Evolutionary conservation across 2,113 vertebrate genomes (phyloP).

Genomic region (Sturnira hondurensis): DNA sequence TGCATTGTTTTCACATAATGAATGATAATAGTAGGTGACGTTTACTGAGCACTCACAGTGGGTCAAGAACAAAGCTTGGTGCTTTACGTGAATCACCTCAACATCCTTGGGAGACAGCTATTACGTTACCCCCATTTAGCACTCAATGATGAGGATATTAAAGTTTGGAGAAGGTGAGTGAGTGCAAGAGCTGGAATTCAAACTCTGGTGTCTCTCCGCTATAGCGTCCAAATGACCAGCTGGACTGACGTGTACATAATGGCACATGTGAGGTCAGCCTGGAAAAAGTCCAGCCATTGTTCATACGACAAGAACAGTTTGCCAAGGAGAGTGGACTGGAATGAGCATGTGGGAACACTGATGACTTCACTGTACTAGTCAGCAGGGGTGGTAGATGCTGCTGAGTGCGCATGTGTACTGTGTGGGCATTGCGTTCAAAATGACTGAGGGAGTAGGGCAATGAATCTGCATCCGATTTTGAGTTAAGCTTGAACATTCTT

Average conservation of each 20-base stretch:
- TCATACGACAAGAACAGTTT: no score
- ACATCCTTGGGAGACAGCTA: neutral
- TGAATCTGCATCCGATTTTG: no score
- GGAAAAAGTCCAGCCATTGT: no score
- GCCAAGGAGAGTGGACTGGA: no score
- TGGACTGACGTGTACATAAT: neutral
- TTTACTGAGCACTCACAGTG: neutral
- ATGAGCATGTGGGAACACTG: no score
- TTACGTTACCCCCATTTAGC: neutral
- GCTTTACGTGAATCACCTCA: neutral
- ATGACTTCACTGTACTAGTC: no score
- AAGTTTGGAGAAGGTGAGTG: neutral
- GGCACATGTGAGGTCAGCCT: no score
- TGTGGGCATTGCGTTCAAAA: no score
- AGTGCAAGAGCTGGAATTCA: neutral
- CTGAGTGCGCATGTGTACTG: no score
- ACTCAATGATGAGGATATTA: neutral
- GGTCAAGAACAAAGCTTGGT: neutral
- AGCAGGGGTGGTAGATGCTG: no score
- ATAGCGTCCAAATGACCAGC: neutral
- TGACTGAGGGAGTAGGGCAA: no score
- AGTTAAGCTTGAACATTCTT: no score
- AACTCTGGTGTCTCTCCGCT: neutral
- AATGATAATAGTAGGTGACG: neutral
- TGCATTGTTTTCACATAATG: slow-evolving; percentile 16